phyloP scores from a whole-genome alignment of 2,113 vertebrate genomes.

The Cinclus cinclus region DNA sequence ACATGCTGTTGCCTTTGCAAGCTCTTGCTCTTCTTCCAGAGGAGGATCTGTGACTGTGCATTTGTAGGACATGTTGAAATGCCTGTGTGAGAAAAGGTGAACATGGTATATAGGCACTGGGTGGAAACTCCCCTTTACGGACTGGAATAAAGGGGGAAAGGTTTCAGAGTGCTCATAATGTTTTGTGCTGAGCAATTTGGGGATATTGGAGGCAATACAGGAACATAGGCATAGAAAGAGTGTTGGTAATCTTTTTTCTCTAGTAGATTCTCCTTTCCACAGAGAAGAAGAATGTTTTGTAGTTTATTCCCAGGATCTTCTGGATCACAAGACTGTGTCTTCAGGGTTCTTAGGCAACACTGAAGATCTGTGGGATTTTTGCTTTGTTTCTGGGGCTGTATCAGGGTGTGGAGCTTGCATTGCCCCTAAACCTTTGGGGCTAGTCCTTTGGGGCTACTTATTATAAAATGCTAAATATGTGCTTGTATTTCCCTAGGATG shows the following conservation, averaged over 20 bases:
- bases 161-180: not conserved
- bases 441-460: not conserved
- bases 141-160: not conserved
- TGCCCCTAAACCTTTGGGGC: not conserved
- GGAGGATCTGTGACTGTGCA: not conserved
- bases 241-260: not conserved
- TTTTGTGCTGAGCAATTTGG: not conserved
- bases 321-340: not conserved
- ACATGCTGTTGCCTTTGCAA: not conserved
- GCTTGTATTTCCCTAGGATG: not conserved
- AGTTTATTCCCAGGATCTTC: not conserved
- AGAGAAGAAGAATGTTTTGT: not conserved
- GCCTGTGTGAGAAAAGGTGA: not conserved
- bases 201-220: not conserved
- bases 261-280: not conserved
- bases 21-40: not conserved
- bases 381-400: not conserved
- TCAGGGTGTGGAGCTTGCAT: not conserved
- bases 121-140: not conserved
- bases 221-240: not conserved
- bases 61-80: not conserved
- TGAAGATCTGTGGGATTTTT: not conserved
- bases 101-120: rapidly evolving
- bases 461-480: not conserved
- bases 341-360: not conserved